These are phyloP conservation scores for Drosophila emarginata DNA, from an alignment of 2,888 invertebrate genomes.

Conservation along the genomic window DNA sequence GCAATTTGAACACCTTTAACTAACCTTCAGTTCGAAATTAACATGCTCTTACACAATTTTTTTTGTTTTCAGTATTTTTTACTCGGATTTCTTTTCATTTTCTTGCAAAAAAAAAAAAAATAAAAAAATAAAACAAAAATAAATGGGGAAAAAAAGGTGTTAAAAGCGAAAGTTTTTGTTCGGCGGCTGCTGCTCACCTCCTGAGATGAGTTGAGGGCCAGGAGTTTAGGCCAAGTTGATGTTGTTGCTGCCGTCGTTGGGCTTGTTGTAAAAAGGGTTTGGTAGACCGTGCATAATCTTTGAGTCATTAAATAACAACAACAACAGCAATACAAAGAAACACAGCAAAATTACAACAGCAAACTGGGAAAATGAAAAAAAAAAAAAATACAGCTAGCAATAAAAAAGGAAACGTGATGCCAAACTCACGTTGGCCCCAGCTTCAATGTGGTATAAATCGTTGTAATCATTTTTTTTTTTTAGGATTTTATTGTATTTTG, in stretches of 20 bases:
- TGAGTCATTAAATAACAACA: slow-evolving; percentile 71
- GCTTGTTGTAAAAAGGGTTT: slow-evolving; percentile 48
- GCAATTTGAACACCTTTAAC: slow-evolving; percentile 64
- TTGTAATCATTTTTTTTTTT: slow-evolving; percentile 50
- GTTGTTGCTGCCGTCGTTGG: slow-evolving; percentile 5
- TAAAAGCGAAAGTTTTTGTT: slow-evolving; percentile 71
- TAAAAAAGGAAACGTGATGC: slow-evolving; percentile 76
- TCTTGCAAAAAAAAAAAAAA: slow-evolving; percentile 9
- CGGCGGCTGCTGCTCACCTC: neutral
- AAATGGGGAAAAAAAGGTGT: slow-evolving; percentile 54
- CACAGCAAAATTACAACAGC: slow-evolving; percentile 43
- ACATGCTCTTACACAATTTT: slow-evolving; percentile 67
- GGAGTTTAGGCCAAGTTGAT: slow-evolving; percentile 35
- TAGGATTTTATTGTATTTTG: slow-evolving; percentile 64
- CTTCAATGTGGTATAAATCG: slow-evolving; percentile 63
- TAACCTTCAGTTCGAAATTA: slow-evolving; percentile 60
- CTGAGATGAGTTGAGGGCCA: slow-evolving; percentile 14
- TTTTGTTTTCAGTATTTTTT: no score
- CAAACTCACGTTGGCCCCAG: slow-evolving; percentile 57
- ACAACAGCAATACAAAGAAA: slow-evolving; percentile 55
- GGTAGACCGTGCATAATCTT: slow-evolving; percentile 72
- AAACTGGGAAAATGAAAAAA: no score
- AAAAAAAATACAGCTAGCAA: slow-evolving; percentile 33
- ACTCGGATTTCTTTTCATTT: slow-evolving; percentile 23
- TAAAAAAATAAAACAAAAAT: neutral